phyloP scores from a whole-genome alignment of 1,140 invertebrate genomes.

The Kradibia gibbosae region DNA sequence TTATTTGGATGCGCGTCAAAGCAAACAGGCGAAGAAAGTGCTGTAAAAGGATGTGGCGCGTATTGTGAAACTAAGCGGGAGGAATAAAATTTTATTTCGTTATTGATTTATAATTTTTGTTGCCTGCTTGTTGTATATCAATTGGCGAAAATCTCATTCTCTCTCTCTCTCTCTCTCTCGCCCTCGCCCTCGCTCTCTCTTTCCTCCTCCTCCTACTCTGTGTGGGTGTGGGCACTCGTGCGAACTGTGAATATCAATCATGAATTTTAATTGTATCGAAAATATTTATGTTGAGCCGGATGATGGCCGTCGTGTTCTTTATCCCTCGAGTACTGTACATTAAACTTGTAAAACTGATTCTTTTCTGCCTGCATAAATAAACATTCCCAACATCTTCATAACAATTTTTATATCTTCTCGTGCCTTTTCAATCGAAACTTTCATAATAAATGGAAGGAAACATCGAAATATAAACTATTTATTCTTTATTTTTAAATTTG shows the following conservation, averaged over 20 bases:
- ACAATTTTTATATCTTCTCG: not conserved
- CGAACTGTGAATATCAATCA: not conserved
- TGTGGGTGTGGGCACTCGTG: not conserved
- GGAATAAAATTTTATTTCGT: constrained; percentile 26
- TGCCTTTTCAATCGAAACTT: not conserved
- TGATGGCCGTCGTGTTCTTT: not conserved
- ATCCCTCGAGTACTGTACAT: not conserved
- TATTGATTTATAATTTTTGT: constrained; percentile 25
- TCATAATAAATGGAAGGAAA: not conserved
- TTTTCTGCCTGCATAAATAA: not conserved
- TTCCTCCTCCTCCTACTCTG: too few species aligned
- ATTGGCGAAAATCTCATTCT: not conserved
- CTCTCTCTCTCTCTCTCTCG: too few species aligned
- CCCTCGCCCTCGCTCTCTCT: too few species aligned
- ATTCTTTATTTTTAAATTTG: too few species aligned
- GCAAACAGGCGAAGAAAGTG: not conserved
- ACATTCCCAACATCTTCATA: not conserved
- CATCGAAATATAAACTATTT: not conserved
- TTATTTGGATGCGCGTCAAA: not conserved
- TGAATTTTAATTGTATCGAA: not conserved
- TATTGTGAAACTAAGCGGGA: not conserved
- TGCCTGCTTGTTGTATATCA: not conserved
- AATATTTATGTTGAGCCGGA: not conserved
- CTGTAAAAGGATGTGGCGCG: not conserved
- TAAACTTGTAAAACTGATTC: not conserved